Base-by-base conservation (phyloP, 1,140 invertebrate genomes). In the Gonioctena quinquepunctata region DNA sequence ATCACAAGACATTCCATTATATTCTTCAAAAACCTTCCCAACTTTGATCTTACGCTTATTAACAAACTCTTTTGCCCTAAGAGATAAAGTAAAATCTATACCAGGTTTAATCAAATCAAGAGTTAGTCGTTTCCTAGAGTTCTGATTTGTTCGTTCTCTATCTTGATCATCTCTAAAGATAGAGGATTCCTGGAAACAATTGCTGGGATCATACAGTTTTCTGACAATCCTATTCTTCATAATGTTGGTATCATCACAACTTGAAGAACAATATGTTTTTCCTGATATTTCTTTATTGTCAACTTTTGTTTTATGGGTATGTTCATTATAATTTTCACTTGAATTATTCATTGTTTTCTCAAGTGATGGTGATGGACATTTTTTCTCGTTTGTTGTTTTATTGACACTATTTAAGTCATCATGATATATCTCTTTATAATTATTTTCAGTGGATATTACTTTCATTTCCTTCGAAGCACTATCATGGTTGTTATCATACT, bases 141-240 rank as follows among this genome's bases (percentile, higher is more conserved):
- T 42, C 8, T 13, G 16, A 13, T 42, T 59, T 23, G 28, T 69
- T 3, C 66, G 23, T 66, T 73, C 57, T 54, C 63, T 50, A 49
- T 76, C 74, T 61, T 66, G 22, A 3, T 76, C 69, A 33, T 76
- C 69, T 65, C 52, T 54, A 68, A 21, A 7, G 5, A n/a, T n/a
- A 42, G 11, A 25, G 4, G 60, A 7, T 28, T 64, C 18, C 18
- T 56, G 62, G 28, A 62, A 42, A 42, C 11, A 48, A 56, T 69
- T 61, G n/a, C 66, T 50, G 8, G 74, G 74, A 68, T 69, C 61
- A 54, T 71, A 76, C 18, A 74, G 60, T 49, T 71, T 76, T 66
- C 63, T 64, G 22, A 26, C 54, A 42, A 26, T 71, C 54, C 33
- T 69, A 1, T 33, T 50, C 11, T 18, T 26, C 66, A 52, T 71